Base-by-base conservation (phyloP, 2,888 invertebrate genomes). In the Fragum fragum region DNA sequence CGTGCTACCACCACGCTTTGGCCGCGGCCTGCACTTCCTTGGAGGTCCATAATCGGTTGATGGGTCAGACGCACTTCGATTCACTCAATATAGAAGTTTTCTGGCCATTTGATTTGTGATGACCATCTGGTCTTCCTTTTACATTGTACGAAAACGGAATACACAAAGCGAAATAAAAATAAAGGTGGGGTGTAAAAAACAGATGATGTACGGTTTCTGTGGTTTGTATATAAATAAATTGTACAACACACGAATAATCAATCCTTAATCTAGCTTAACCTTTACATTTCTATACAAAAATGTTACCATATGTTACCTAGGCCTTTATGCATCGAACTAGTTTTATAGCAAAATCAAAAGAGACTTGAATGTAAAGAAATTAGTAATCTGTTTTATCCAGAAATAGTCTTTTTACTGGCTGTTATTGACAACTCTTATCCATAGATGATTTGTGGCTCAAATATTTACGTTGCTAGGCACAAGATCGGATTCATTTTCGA, bases 221-320 rank as follows among this genome's bases (percentile, higher is more conserved):
- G 47, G 57, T 57, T 28, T 23, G 23, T 57, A 57, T 28, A 63
- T 63, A 63, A 63, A 63, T 63, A 57, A 28, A 28, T 63, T 63
- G 63, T 28, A 16, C 32, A 63, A 63, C 63, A 63, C n/a, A 14
- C 23, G n/a, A 63, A 63, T 63, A 63, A 73, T 73, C 69, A 36
- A 75, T 75, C 55, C 47, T 39, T 53, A 66, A 39, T 42, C 75
- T 57, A 55, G 53, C 55, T 68, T 66, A 63, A 59, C 73, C 73
- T 68, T 68, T 75, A 9, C 21, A 53, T 26, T 53, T 75, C 66
- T 55, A 28, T 68, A 57, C 53, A 75, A 68, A 75, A 61, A 55
- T 68, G 1, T 39, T 55, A 29, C 47, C 42, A 63, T 63, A 32
- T 63, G 63, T 63, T 63, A 63, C 63, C 32, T 23, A 14, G 2